Base-by-base conservation (phyloP, 2,797 vertebrate species). In the Syngnathus rostellatus region DNA sequence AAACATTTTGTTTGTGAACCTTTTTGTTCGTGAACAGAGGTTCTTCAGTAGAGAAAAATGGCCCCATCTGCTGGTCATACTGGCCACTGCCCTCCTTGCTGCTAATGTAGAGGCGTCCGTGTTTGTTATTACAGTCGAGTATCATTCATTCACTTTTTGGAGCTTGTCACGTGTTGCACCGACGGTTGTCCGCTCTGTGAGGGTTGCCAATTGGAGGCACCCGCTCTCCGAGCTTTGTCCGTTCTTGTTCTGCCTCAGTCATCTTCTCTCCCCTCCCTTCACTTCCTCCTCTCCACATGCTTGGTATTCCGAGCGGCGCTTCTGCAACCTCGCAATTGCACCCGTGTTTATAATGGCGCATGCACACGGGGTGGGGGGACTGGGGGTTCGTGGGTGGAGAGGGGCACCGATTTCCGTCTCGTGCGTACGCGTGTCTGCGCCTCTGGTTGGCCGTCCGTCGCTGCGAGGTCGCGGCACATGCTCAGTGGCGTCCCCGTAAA, bases 381-480 rank as follows among this genome's bases (percentile, higher is more conserved):
- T 89, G 83, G 92, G 91, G 87, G 92, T 2, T 37, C 21, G 48
- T 9, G 46, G 25, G 37, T 19, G 60, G 72, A 89, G 83, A 76
- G 90, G 83, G 76, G 14, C 63, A 37, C 17, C 46, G 92, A 92
- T 92, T 88, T 91, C 89, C 85, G 78, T 69, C 75, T 86, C 77
- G 77, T 79, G 89, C 73, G 78, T 77, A 77, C 76, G 89, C 82
- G 87, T 78, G 78, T 77, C 77, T 75, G 89, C 83, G 87, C 77
- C 39, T 57, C 38, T 88, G 89, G 69, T 81, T 78, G 72, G 67
- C 89, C 81, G 77, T 72, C 82, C 58, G 72, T 71, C 67, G 77
- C 83, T 85, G 90, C 85, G 82, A 87, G 92, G 95, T 97, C 95
- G 96, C 91, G 88, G 97, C 96, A 95, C 97, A 98, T 98, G 97